phyloP scores from a whole-genome alignment of 64 coral and sea anemone genomes.

The Pocillopora verrucosa region DNA sequence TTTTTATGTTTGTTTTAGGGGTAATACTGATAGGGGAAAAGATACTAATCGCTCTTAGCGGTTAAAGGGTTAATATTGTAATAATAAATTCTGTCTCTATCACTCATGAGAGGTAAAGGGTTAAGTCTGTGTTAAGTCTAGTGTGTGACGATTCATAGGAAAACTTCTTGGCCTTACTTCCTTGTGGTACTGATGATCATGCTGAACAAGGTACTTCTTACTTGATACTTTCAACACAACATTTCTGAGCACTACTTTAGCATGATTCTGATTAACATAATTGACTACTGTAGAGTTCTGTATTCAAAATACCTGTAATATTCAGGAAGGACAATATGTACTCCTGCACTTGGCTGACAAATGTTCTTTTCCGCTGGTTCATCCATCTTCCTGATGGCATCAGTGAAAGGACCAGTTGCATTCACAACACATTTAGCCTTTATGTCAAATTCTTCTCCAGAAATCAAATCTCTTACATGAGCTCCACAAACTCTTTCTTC shows the following conservation, averaged over 20 bases:
- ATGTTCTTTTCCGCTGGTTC: slow-evolving; percentile 54
- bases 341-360: slow-evolving; percentile 92
- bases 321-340: slow-evolving; percentile 89
- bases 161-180: background rate
- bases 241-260: background rate
- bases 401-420: slow-evolving; percentile 95
- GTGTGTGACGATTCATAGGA: background rate
- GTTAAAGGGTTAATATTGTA: too few species aligned
- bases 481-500: slow-evolving; percentile 93
- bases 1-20: too few species aligned
- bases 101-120: too few species aligned
- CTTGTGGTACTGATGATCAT: background rate
- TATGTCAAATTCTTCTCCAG: slow-evolving; percentile 89
- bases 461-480: slow-evolving; percentile 69
- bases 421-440: slow-evolving; percentile 94
- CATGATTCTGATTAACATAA: background rate
- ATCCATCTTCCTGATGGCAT: slow-evolving; percentile 83
- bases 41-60: too few species aligned
- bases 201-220: background rate
- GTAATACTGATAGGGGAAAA: too few species aligned
- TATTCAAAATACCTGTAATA: slow-evolving; percentile 82
- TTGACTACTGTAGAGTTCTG: background rate
- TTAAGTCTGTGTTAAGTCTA: background rate
- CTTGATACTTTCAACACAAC: background rate
- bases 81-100: too few species aligned